Evolutionary conservation across 2,797 vertebrate genomes (phyloP), one percentile per base, ranked within the genome.

Genomic region (Enteromius thamalakanensis): DNA sequence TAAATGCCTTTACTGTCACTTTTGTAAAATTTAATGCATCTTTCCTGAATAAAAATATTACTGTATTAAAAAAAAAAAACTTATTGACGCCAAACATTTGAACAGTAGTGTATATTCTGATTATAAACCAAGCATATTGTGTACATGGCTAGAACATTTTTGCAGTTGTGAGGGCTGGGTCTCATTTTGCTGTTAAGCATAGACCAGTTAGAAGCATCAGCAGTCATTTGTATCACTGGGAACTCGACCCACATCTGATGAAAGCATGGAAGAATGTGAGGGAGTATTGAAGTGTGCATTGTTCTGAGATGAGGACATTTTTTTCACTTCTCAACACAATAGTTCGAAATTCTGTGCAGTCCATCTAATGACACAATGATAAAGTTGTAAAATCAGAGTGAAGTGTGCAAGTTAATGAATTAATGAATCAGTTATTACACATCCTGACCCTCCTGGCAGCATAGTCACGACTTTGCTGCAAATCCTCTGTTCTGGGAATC

Each of bases 401-500:
- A 85, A 21, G 53, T 78, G 26, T 34, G 11, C 49, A 70, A 68
- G 42, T 70, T 45, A 62, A 17, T 78, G 17, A 45, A 47, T 65
- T 32, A 29, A 76, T 60, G 4, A 80, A 40, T 55, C 23, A 17
- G n/a, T 76, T 69, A 12, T 55, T 79, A 68, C 34, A 51, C 26
- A 37, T 79, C 17, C 47, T 79, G 53, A 47, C 49, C 62, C 76
- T 80, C 51, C 26, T 23, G 26, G 49, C 62, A 76, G 79, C 65
- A 19, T 29, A 67, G 72, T 81, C 81, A 58, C 17, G 12, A 47
- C 40, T 86, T 77, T 72, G 47, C 86, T 60, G 5, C 51, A 60
- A 71, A 88, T 69, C 71, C 88, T 88, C 86, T 90, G 88, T 91
- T 93, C 91, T 89, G 85, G 88, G 89, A 91, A 89, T 86, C 65